Evolutionary conservation across 2,797 vertebrate species (phyloP), one percentile per base, ranked within the genome.

Genomic region (Rhinella marina): DNA sequence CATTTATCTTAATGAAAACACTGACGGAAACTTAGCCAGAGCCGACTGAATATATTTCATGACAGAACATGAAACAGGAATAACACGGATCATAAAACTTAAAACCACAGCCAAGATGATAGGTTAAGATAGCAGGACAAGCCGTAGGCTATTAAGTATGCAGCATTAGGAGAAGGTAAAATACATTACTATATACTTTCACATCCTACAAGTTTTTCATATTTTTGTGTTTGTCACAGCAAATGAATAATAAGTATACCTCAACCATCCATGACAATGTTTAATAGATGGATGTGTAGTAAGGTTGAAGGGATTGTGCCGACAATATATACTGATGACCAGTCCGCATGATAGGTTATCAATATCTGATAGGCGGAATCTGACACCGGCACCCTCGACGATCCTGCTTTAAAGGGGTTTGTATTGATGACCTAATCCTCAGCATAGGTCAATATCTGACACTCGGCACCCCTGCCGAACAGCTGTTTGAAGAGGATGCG

Each of bases 51-150:
- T 83, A 70, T 83, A 54, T 88, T 82, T 84, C 87, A 79, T 70
- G 87, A 88, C 62, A 84, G 81, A 84, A 84, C 87, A 88, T 23
- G 87, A 64, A 88, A 21, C 50, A 84, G 75, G 87, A 88, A 88
- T 88, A 79, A 84, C 61, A 78, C 29, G 82, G 48, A 83, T 87
- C 79, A 87, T 83, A 88, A 78, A 84, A 41, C 62, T 56, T 84
- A 79, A 27, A 79, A 83, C 52, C 3, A 9, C 52, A 83, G 48
- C 17, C 50, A 83, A 54, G 68, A 16, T 87, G 80, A 82, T 80
- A 87, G 54, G 56, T 29, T 29, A 81, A 70, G 21, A n/a, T 50
- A 87, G 57, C 56, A 87, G 86, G 70, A 87, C 57, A 52, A 41
- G 80, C 86, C 17, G 19, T 14, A 48, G 41, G 86, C 79, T 62